A percentile compares a stretch with the other conserved stretches of the same genome.
Evolutionary conservation across 2,113 vertebrate genomes (phyloP).

Genomic region (Burhinus oedicnemus): DNA sequence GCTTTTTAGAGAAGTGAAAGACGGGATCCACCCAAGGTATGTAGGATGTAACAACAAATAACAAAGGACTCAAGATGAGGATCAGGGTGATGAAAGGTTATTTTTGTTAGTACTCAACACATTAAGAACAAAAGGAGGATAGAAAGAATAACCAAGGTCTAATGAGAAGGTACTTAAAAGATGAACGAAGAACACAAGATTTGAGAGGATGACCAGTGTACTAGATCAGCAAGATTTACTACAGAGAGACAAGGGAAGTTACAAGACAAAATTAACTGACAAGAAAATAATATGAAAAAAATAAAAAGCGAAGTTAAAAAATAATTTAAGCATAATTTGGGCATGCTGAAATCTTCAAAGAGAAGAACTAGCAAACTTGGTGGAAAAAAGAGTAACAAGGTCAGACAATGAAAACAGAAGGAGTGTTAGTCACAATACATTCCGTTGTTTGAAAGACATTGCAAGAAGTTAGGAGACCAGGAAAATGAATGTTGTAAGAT

Average conservation of each 20-base stretch:
- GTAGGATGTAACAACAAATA: not conserved
- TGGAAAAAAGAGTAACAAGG: not conserved
- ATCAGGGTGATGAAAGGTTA: not conserved
- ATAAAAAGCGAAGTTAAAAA: not conserved
- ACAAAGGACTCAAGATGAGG: not conserved
- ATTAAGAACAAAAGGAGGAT: not conserved
- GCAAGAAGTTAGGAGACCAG: not conserved
- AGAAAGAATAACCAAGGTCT: not conserved
- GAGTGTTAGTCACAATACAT: not conserved
- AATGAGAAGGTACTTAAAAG: not conserved
- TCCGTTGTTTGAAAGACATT: not conserved
- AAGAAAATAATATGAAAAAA: not conserved
- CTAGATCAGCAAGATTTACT: not conserved
- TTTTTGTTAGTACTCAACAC: not conserved
- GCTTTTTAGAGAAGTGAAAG: not conserved
- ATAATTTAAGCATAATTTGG: not conserved
- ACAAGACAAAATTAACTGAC: not conserved
- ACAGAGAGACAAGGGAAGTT: not conserved
- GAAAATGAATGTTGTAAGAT: not conserved
- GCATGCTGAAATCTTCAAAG: not conserved
- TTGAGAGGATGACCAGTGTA: not conserved
- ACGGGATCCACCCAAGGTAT: not conserved
- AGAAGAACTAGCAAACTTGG: not conserved
- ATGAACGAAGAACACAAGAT: not conserved
- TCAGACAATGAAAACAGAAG: not conserved